phyloP scores from a whole-genome alignment of 2,888 invertebrate genomes.

The Tubulanus polymorphus region DNA sequence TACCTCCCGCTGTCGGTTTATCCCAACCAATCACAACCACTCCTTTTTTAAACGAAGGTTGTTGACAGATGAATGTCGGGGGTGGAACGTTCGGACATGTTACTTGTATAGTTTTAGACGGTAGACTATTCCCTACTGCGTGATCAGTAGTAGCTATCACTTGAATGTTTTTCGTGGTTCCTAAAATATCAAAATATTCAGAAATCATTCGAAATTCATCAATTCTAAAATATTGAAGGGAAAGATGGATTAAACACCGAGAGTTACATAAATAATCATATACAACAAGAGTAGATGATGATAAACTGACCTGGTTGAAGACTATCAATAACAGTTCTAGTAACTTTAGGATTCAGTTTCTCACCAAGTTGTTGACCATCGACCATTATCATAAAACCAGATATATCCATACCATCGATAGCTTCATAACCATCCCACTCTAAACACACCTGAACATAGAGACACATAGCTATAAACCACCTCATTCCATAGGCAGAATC shows the following conservation, averaged over 20 bases:
- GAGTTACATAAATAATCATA: not conserved
- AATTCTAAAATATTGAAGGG: no score
- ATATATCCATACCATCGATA: slow-evolving; percentile 37
- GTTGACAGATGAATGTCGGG: slow-evolving; percentile 38
- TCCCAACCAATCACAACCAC: slow-evolving; percentile 50
- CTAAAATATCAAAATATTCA: slow-evolving; percentile 8
- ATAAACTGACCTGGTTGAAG: slow-evolving; percentile 38
- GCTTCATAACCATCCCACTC: slow-evolving; percentile 41
- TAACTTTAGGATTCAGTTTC: slow-evolving; percentile 30
- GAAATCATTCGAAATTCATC: no score
- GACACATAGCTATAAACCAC: not conserved
- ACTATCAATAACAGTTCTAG: slow-evolving; percentile 48
- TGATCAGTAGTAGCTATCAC: slow-evolving; percentile 43
- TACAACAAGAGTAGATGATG: not conserved
- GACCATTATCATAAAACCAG: slow-evolving; percentile 47
- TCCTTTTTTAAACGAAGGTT: slow-evolving; percentile 48
- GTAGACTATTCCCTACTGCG: slow-evolving; percentile 40
- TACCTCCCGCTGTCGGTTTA: slow-evolving; percentile 31
- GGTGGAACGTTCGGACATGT: slow-evolving; percentile 46
- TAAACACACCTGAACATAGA: slow-evolving; percentile 33
- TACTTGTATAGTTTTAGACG: slow-evolving; percentile 37
- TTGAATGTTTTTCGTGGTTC: slow-evolving; percentile 33
- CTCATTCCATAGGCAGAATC: not conserved
- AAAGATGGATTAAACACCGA: slow-evolving; percentile 1
- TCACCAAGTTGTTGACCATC: slow-evolving; percentile 46